These are phyloP conservation scores for Cecropterus lyciades DNA, from an alignment of 1,140 invertebrate genomes.

Conservation along the genomic window DNA sequence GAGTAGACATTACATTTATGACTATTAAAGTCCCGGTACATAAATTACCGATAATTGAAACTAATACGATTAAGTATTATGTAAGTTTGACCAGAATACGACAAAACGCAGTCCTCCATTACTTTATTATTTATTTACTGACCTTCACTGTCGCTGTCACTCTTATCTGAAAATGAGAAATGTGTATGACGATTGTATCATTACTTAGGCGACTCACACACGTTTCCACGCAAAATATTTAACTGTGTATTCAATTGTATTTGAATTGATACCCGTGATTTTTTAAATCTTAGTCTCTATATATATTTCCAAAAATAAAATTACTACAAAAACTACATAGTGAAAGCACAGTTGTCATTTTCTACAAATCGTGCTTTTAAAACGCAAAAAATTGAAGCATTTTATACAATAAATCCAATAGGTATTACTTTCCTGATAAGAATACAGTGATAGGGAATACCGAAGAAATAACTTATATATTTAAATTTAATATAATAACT, in stretches of 20 bases:
- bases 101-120: slow-evolving; percentile 64
- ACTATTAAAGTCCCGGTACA: slow-evolving; percentile 49
- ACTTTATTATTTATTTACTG: slow-evolving; percentile 85
- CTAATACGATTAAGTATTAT: slow-evolving; percentile 71
- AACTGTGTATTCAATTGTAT: not conserved
- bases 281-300: not conserved
- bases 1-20: slow-evolving; percentile 42
- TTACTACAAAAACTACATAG: not conserved
- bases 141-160: slow-evolving; percentile 96
- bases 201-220: slow-evolving; percentile 13
- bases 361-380: not conserved
- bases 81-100: slow-evolving; percentile 82
- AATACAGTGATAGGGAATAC: too few species aligned
- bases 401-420: too few species aligned
- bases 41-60: slow-evolving; percentile 58
- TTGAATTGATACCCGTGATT: not conserved
- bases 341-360: not conserved
- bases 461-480: too few species aligned
- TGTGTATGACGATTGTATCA: slow-evolving; percentile 24
- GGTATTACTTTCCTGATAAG: too few species aligned
- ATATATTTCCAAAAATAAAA: too few species aligned
- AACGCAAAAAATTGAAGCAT: too few species aligned
- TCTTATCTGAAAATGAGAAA: slow-evolving; percentile 90
- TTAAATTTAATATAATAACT: too few species aligned
- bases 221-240: not conserved